phyloP scores from a whole-genome alignment of 2,888 invertebrate genomes.

The Empis stercorea region DNA sequence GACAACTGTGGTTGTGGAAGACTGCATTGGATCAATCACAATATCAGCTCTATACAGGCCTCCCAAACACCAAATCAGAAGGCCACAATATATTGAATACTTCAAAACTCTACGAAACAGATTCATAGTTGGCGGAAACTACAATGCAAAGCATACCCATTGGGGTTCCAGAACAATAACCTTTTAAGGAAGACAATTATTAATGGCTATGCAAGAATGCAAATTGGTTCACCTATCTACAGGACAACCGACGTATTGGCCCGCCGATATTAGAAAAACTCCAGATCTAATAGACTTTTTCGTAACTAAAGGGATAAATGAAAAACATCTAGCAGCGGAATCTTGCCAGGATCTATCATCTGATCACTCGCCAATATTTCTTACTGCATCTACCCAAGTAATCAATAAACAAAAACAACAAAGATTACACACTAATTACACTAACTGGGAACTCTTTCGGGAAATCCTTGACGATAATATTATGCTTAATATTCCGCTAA shows the following conservation, averaged over 20 bases:
- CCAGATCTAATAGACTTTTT: conserved; percentile 9
- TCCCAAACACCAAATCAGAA: background rate
- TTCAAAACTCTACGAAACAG: background rate
- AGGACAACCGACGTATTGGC: conserved; percentile 12
- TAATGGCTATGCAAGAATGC: conserved; percentile 3
- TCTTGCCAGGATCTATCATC: too few relatives aligned
- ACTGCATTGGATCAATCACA: background rate
- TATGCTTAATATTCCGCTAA: background rate
- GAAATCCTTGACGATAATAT: background rate
- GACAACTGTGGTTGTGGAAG: background rate
- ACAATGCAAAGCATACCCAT: conserved; percentile 11
- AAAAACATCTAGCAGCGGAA: too few relatives aligned
- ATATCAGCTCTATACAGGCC: background rate
- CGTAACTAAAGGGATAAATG: conserved; percentile 2
- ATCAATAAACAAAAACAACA: too few relatives aligned
- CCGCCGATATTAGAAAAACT: conserved; percentile 6
- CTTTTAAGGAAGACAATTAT: conserved; percentile 8
- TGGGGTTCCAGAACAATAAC: conserved; percentile 9
- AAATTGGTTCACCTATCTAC: conserved; percentile 8
- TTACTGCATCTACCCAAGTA: too few relatives aligned
- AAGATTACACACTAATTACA: background rate
- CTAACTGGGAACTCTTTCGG: background rate
- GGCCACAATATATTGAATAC: background rate
- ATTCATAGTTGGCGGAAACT: conserved; percentile 12
- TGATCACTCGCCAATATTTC: too few relatives aligned